Conservation (phyloP, 2,888 invertebrate genomes). For the Dynastes grantii region DNA sequence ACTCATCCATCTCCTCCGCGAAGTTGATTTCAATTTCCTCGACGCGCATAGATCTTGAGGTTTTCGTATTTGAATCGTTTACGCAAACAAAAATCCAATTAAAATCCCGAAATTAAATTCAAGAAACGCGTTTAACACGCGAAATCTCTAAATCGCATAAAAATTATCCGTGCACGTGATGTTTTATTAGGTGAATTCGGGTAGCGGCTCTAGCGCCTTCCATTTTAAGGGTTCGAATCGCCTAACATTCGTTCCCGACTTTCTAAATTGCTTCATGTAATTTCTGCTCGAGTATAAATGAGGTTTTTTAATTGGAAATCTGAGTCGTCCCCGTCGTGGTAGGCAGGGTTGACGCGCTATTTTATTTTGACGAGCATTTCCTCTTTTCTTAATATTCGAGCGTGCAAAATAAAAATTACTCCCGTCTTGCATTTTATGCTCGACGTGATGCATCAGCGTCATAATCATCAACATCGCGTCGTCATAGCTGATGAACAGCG, state of each 20-base stretch:
- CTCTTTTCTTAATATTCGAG: slow-evolving; percentile 57
- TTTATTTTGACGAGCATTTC: slow-evolving; percentile 68
- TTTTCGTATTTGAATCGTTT: slow-evolving; percentile 58
- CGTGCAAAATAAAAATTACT: slow-evolving; percentile 27
- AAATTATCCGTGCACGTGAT: slow-evolving; percentile 71
- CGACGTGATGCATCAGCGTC: slow-evolving; percentile 34
- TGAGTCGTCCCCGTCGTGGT: slow-evolving; percentile 57
- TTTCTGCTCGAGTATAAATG: slow-evolving; percentile 70
- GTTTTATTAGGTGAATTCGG: slow-evolving; percentile 67
- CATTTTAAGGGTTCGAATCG: slow-evolving; percentile 64
- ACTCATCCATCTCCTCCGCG: slow-evolving; percentile 51
- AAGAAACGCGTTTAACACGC: slow-evolving; percentile 69
- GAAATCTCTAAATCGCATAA: slow-evolving; percentile 70
- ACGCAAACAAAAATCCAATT: slow-evolving; percentile 70
- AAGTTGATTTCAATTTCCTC: slow-evolving; percentile 65
- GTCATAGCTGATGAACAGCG: slow-evolving; percentile 11
- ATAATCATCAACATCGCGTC: slow-evolving; percentile 10
- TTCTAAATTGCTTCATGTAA: slow-evolving; percentile 70
- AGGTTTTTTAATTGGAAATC: slow-evolving; percentile 71
- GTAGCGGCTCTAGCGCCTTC: slow-evolving; percentile 59
- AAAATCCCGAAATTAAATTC: slow-evolving; percentile 69
- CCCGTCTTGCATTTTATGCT: slow-evolving; percentile 39
- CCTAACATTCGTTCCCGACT: slow-evolving; percentile 61
- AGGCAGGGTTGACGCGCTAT: slow-evolving; percentile 57
- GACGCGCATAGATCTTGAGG: background rate